Conservation (phyloP, 1,140 invertebrate species). For the Lutraria rhynchaena region DNA sequence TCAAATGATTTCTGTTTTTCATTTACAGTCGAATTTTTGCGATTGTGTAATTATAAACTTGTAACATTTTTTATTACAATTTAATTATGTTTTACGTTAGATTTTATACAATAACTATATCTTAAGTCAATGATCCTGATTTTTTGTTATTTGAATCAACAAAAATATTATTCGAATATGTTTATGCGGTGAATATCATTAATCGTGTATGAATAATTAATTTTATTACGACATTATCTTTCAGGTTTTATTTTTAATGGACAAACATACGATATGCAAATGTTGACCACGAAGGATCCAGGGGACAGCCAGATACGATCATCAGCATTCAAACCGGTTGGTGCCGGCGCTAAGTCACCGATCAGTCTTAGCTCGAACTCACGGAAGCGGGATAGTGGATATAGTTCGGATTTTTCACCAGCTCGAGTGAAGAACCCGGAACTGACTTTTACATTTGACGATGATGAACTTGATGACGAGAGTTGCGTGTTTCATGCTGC, state of each 20-base stretch:
- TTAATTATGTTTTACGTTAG: no score
- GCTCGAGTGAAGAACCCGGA: background rate
- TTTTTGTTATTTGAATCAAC: no score
- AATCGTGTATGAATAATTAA: no score
- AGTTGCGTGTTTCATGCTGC: background rate
- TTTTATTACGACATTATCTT: no score
- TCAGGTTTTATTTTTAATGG: conserved; percentile 4
- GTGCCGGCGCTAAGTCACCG: conserved; percentile 1
- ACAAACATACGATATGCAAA: conserved; percentile 21
- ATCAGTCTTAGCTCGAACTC: background rate
- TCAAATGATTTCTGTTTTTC: no score
- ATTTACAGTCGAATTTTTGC: no score
- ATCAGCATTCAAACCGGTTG: conserved; percentile 40
- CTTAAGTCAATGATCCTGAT: no score
- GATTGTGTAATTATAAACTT: no score
- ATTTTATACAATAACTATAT: no score
- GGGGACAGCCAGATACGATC: background rate
- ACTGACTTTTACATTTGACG: conserved; percentile 36
- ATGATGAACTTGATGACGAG: conserved; percentile 15
- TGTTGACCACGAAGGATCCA: conserved; percentile 32
- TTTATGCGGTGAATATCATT: no score
- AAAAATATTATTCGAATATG: no score
- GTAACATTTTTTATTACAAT: no score
- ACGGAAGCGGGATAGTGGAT: conserved; percentile 45
- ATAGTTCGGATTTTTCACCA: conserved; percentile 47